Percentiles rank a stretch among this genome's conserved stretches.
These are phyloP conservation scores for Siderastrea siderea DNA, from an alignment of 92 coral and sea anemone genomes.

Conservation along the genomic window DNA sequence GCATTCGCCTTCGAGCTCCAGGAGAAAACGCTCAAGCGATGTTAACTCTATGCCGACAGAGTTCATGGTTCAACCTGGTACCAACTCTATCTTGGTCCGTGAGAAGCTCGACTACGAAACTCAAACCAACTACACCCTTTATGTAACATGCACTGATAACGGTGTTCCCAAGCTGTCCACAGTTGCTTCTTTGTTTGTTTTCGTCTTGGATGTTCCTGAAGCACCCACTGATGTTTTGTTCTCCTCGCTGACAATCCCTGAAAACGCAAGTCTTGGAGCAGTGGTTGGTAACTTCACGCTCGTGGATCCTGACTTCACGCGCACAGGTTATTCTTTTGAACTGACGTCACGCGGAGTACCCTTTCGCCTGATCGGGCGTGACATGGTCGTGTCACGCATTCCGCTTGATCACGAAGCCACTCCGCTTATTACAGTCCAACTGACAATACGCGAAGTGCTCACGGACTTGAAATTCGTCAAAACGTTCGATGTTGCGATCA, in stretches of 20 bases:
- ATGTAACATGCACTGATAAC: conserved; percentile 74
- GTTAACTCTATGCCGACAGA: conserved; percentile 54
- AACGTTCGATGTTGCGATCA: conserved; percentile 57
- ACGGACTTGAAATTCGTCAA: conserved; percentile 64
- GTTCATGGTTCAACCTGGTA: conserved; percentile 80
- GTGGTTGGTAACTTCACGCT: conserved; percentile 56
- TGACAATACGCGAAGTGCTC: conserved; percentile 69
- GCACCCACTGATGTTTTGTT: conserved; percentile 67
- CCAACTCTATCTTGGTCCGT: conserved; percentile 74
- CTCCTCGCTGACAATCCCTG: conserved; percentile 60
- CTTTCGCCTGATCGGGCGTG: conserved; percentile 66
- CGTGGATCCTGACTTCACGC: conserved; percentile 71
- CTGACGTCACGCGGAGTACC: conserved; percentile 80
- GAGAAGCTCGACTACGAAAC: conserved; percentile 66
- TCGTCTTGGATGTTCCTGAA: conserved; percentile 77
- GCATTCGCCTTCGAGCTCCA: conserved; percentile 45
- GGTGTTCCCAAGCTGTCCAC: conserved; percentile 75
- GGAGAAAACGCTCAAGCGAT: conserved; percentile 49
- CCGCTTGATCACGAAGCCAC: conserved; percentile 81
- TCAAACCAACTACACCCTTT: conserved; percentile 60
- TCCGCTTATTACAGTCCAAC: conserved; percentile 75
- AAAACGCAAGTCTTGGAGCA: conserved; percentile 56
- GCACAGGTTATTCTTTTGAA: conserved; percentile 69
- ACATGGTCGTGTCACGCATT: conserved; percentile 72
- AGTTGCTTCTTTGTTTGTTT: conserved; percentile 57